A percentile compares a stretch with the other conserved stretches of the same genome.
These are phyloP conservation scores for Falco rusticolus DNA, from an alignment of 2,797 vertebrate species.

Conservation along the genomic window DNA sequence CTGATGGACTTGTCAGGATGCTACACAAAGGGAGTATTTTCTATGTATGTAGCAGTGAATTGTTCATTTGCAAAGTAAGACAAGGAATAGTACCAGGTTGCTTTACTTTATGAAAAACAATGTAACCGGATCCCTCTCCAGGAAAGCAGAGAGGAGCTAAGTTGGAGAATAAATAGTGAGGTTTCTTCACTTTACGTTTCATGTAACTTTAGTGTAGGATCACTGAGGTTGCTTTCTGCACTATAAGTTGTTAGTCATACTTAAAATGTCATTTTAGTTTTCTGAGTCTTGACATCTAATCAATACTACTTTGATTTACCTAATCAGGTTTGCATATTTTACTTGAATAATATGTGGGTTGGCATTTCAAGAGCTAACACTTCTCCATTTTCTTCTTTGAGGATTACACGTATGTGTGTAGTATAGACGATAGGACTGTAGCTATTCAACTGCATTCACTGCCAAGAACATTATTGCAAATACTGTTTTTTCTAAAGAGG, in stretches of 20 bases:
- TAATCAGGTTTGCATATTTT: not conserved
- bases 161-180: not conserved
- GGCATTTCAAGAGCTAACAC: not conserved
- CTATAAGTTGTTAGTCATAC: not conserved
- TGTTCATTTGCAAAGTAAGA: not conserved
- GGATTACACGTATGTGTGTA: not conserved
- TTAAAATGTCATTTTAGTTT: not conserved
- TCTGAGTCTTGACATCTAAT: not conserved
- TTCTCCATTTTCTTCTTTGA: not conserved
- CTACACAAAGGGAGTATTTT: not conserved
- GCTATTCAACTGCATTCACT: not conserved
- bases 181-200: not conserved
- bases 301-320: not conserved
- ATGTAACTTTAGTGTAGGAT: not conserved
- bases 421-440: not conserved
- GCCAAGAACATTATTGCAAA: not conserved
- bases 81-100: not conserved
- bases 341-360: not conserved
- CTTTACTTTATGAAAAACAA: not conserved
- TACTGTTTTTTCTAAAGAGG: not conserved
- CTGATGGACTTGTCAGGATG: not conserved
- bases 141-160: not conserved
- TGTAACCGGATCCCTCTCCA: not conserved
- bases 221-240: not conserved
- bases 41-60: not conserved